Conservation (phyloP, 2,113 vertebrate genomes). For the Pan paniscus region DNA sequence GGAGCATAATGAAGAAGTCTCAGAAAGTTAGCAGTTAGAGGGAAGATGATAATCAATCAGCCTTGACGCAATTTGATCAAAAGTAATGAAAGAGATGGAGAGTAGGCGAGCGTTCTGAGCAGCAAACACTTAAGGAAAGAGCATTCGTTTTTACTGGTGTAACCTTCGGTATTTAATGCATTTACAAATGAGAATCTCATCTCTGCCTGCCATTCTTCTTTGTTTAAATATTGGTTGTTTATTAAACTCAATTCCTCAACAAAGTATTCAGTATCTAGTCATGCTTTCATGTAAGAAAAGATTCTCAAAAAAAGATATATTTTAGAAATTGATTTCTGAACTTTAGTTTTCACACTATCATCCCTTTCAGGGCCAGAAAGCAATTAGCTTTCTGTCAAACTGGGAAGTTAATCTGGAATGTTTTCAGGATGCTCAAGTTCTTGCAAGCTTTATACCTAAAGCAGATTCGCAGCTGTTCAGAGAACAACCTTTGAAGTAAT, state of each 20-base stretch:
- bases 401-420: slow-evolving; percentile 53
- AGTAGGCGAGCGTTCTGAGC: not conserved
- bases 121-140: slow-evolving; percentile 8
- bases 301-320: not conserved
- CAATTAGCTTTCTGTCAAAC: slow-evolving; percentile 48
- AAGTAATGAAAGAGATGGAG: not conserved
- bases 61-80: not conserved
- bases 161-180: not conserved
- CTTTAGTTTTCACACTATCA: not conserved
- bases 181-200: slow-evolving; percentile 10
- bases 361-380: not conserved
- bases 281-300: slow-evolving; percentile 31
- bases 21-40: not conserved
- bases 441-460: slow-evolving; percentile 29
- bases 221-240: not conserved
- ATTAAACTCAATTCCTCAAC: not conserved
- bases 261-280: not conserved
- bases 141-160: not conserved
- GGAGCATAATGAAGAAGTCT: not conserved
- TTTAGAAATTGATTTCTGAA: slow-evolving; percentile 33
- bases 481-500: slow-evolving; percentile 58
- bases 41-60: not conserved
- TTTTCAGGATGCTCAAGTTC: slow-evolving; percentile 49
- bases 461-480: not conserved
- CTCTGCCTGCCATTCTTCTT: not conserved